A percentile compares a stretch with the other conserved stretches of the same genome.
phyloP scores from a whole-genome alignment of 2,797 vertebrate species.

The Typhlichthys eigenmanni region DNA sequence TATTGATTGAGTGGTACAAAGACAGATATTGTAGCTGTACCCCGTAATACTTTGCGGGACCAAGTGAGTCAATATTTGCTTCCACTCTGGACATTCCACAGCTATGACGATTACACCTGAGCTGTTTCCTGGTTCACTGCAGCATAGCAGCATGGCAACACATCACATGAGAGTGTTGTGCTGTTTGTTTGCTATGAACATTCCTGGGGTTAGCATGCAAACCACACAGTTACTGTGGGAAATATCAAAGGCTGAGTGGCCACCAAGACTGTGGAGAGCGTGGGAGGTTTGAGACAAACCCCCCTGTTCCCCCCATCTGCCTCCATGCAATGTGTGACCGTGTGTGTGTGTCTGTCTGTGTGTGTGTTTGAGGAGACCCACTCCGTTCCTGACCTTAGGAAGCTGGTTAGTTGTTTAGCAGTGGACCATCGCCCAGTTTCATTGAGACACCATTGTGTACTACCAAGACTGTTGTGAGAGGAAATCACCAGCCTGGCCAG shows the following conservation, averaged over 20 bases:
- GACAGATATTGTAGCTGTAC: too few species aligned
- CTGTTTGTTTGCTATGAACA: slow-evolving; percentile 67
- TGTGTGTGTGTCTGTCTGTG: slow-evolving; percentile 18
- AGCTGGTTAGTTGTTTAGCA: slow-evolving; percentile 6
- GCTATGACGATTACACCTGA: slow-evolving; percentile 9
- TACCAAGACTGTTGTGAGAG: slow-evolving; percentile 7
- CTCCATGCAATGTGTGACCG: slow-evolving; percentile 33
- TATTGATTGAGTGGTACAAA: too few species aligned
- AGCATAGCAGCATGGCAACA: slow-evolving; percentile 19
- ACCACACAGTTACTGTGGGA: slow-evolving; percentile 67
- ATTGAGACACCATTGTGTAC: slow-evolving; percentile 11
- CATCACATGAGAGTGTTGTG: slow-evolving; percentile 50
- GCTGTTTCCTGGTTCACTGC: slow-evolving; percentile 51
- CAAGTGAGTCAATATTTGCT: too few species aligned
- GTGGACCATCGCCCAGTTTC: slow-evolving; percentile 14
- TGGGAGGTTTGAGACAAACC: slow-evolving; percentile 67
- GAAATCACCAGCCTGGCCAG: slow-evolving; percentile 3
- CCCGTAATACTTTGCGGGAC: too few species aligned
- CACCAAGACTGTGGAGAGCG: slow-evolving; percentile 58
- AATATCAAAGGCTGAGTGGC: slow-evolving; percentile 64
- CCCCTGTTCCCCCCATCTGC: slow-evolving; percentile 49
- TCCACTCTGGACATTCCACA: too few species aligned
- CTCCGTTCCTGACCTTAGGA: slow-evolving; percentile 10
- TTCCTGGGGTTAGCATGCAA: slow-evolving; percentile 65
- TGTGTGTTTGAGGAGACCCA: not conserved